Percentiles rank a stretch among this genome's conserved stretches.
Evolutionary conservation across 2,113 vertebrate genomes (phyloP).

Genomic region (Heptranchias perlo): DNA sequence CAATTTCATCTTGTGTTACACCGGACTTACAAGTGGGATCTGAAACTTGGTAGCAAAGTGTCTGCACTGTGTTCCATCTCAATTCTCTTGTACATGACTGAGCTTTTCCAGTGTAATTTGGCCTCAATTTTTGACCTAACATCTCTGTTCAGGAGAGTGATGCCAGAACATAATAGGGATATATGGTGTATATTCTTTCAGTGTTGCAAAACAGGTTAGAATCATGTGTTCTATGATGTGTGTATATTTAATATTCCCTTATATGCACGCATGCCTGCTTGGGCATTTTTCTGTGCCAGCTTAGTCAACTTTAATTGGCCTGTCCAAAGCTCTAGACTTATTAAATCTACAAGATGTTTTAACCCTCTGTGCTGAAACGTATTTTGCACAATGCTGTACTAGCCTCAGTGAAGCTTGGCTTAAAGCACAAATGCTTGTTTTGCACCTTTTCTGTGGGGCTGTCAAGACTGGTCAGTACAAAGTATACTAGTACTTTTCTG

Average conservation of each 20-base stretch:
- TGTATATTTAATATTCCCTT: constrained; percentile 1
- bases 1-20: neutral
- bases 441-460: neutral
- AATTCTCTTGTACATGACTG: neutral
- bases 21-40: neutral
- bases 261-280: neutral
- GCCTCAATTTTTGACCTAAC: neutral
- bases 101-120: constrained; percentile 30
- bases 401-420: neutral
- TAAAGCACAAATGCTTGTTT: neutral
- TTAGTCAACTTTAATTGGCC: constrained; percentile 10
- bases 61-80: constrained; percentile 36
- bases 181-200: neutral
- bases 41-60: constrained; percentile 27
- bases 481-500: neutral
- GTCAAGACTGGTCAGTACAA: constrained; percentile 7
- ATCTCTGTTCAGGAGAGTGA: constrained; percentile 23
- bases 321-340: neutral
- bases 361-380: neutral
- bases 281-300: constrained; percentile 21
- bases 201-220: constrained; percentile 23
- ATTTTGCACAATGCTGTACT: neutral
- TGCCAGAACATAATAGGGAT: constrained; percentile 36
- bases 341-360: neutral
- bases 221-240: constrained; percentile 18